Conservation (phyloP, 2,888 invertebrate species). For the Frankliniella fusca region DNA sequence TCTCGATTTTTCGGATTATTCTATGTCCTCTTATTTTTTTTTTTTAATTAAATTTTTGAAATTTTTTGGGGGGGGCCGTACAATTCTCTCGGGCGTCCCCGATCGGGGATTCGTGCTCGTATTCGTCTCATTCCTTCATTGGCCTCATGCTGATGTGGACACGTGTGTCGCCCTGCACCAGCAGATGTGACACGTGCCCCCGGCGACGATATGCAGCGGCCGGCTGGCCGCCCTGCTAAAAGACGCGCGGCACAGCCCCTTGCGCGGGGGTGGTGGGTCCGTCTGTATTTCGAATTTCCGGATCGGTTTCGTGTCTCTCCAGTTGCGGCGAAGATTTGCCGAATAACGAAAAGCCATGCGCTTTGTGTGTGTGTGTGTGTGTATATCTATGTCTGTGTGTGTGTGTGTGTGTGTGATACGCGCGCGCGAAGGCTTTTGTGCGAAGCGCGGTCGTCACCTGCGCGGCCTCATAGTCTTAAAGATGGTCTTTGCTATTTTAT, state of each 20-base stretch:
- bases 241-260: background rate
- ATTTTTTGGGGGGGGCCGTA: too few species aligned
- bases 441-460: background rate
- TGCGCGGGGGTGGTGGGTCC: too few species aligned
- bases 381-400: too few species aligned
- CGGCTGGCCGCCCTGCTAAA: background rate
- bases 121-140: too few species aligned
- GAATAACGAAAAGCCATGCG: background rate
- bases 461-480: background rate
- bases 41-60: too few species aligned
- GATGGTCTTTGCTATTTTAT: background rate
- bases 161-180: background rate
- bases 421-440: background rate
- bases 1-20: too few species aligned
- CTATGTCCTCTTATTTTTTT: too few species aligned
- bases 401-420: too few species aligned
- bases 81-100: too few species aligned
- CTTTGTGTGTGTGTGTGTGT: background rate
- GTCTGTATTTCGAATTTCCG: background rate
- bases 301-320: background rate
- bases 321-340: conserved; percentile 16
- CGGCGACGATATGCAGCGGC: background rate
- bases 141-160: too few species aligned
- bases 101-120: too few species aligned
- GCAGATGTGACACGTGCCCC: background rate